phyloP scores from a whole-genome alignment of 64 coral and sea anemone genomes.

The Pachyseris speciosa region DNA sequence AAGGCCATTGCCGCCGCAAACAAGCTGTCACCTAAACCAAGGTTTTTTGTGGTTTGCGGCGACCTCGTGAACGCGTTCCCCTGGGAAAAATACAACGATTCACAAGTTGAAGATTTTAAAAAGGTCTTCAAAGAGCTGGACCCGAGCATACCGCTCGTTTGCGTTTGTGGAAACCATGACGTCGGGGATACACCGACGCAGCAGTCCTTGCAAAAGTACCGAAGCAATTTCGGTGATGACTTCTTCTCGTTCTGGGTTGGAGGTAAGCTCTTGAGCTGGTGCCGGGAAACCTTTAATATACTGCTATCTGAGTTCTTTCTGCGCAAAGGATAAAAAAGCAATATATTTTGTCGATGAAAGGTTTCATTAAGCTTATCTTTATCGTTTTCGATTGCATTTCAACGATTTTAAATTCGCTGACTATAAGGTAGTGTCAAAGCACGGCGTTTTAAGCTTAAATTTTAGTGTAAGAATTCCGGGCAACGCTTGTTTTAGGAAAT shows the following conservation, averaged over 20 bases:
- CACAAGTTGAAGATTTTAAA: slow-evolving; percentile 94
- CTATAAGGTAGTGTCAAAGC: too few species aligned
- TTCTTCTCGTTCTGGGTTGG: slow-evolving; percentile 97
- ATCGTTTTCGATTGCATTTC: not conserved
- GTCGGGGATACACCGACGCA: slow-evolving; percentile 85
- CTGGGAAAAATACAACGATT: slow-evolving; percentile 76
- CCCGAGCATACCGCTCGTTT: slow-evolving; percentile 84
- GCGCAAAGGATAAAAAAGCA: not conserved
- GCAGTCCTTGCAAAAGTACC: slow-evolving; percentile 84
- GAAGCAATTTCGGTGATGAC: slow-evolving; percentile 93
- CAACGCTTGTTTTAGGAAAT: not conserved
- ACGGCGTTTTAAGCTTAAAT: too few species aligned
- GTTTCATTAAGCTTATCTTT: not conserved
- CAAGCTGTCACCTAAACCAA: slow-evolving; percentile 83
- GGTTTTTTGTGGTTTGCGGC: slow-evolving; percentile 99
- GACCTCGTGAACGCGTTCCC: slow-evolving; percentile 96
- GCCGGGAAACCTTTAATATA: not conserved
- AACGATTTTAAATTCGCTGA: not conserved
- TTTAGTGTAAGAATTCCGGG: not conserved
- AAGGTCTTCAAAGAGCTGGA: slow-evolving; percentile 89
- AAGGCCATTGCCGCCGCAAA: slow-evolving; percentile 91
- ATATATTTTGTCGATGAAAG: not conserved
- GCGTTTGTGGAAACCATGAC: slow-evolving; percentile 98
- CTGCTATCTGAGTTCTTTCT: not conserved
- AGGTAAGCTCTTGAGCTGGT: slow-evolving; percentile 59